phyloP scores from a whole-genome alignment of 2,888 invertebrate genomes.

The Plagiodera versicolora region DNA sequence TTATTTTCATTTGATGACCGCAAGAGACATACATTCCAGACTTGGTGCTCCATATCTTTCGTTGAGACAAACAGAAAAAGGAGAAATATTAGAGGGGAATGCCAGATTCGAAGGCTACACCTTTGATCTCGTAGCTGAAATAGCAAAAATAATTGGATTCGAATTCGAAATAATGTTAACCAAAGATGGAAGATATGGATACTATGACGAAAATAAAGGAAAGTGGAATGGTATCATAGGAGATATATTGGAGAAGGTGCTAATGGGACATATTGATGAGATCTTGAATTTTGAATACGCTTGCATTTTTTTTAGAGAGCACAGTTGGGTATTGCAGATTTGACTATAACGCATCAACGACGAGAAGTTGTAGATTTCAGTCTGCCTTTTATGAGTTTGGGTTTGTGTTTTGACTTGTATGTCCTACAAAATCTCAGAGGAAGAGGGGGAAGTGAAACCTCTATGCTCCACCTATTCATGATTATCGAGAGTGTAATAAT shows the following conservation, averaged over 20 bases:
- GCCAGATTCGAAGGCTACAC: slow-evolving; percentile 85
- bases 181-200: slow-evolving; percentile 66
- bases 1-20: too few relatives aligned
- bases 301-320: slow-evolving; percentile 74
- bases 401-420: too few relatives aligned
- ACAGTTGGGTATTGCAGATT: slow-evolving; percentile 91
- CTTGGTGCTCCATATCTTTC: slow-evolving; percentile 75
- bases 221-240: slow-evolving; percentile 79
- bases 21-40: slow-evolving; percentile 47
- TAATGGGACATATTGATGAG: too few relatives aligned
- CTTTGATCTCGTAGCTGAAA: slow-evolving; percentile 73
- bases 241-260: slow-evolving; percentile 72
- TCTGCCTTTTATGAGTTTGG: slow-evolving; percentile 95
- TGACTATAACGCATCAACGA: slow-evolving; percentile 91
- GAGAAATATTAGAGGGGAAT: slow-evolving; percentile 67
- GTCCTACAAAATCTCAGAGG: too few relatives aligned
- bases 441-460: too few relatives aligned
- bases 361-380: slow-evolving; percentile 91
- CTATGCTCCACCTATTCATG: too few relatives aligned
- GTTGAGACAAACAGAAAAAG: slow-evolving; percentile 57
- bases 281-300: too few relatives aligned
- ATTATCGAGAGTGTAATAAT: too few relatives aligned
- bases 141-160: slow-evolving; percentile 38
- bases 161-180: slow-evolving; percentile 62
- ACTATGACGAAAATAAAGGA: slow-evolving; percentile 66